Evolutionary conservation across 2,888 invertebrate species (phyloP).

Genomic region (Eupeodes luniger): DNA sequence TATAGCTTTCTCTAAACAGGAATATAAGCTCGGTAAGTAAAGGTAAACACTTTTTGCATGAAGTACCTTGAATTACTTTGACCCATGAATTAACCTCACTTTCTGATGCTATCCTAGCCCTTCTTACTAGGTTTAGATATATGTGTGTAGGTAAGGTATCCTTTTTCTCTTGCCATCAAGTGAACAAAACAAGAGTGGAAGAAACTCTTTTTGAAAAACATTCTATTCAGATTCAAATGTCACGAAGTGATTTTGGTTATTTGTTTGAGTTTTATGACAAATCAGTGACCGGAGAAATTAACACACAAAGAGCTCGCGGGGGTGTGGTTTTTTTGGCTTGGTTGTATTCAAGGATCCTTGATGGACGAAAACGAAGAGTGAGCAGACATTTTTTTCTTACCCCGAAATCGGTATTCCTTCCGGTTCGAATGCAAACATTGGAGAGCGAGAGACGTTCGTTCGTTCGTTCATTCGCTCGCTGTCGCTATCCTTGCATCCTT

Average conservation of each 20-base stretch:
- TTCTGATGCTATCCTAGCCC: background rate
- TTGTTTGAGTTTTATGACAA: constrained; percentile 65
- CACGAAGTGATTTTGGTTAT: constrained; percentile 53
- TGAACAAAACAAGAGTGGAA: background rate
- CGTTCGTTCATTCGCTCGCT: background rate
- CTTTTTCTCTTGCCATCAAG: no score
- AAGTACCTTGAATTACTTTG: constrained; percentile 69
- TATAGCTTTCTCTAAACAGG: background rate
- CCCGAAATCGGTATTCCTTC: constrained; percentile 41
- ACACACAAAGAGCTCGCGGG: constrained; percentile 28
- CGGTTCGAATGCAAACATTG: constrained; percentile 10
- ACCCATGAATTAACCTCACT: constrained; percentile 47
- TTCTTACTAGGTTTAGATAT: no score
- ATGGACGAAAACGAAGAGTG: constrained; percentile 6
- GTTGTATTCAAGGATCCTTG: constrained; percentile 5
- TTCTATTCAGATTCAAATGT: constrained; percentile 63
- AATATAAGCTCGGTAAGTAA: background rate
- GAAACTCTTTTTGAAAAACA: constrained; percentile 56
- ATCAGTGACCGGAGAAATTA: constrained; percentile 74
- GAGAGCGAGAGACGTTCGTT: background rate
- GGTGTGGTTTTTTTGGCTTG: constrained; percentile 8
- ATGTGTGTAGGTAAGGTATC: background rate
- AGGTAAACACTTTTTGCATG: constrained; percentile 56
- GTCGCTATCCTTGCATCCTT: background rate
- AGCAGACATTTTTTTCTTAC: background rate